Evolutionary conservation across 2,797 vertebrate genomes (phyloP), one percentile per base, ranked within the genome.

Genomic region (Agapornis canus): DNA sequence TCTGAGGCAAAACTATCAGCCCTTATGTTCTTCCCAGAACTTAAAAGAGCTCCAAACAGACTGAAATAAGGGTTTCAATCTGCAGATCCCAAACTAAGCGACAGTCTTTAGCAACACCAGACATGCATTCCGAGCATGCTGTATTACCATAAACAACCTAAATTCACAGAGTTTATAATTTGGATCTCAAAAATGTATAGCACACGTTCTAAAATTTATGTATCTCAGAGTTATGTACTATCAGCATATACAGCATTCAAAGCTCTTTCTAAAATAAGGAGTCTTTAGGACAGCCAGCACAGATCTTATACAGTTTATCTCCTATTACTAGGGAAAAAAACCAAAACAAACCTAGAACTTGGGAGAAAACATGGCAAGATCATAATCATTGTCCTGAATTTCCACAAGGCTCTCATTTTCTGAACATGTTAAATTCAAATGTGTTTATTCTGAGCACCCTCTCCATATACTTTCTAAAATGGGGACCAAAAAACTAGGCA

Each of bases 141-240:
- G 32, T 47, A 47, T 37, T 23, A 65, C 7, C 42, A 65, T 5
- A 40, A 78, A 48, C 27, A 72, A 40, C 10, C 8, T 18, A 29
- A 63, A 54, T 5, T 68, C 18, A 39, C 31, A 37, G 10, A 59
- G 15, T 59, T 77, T 31, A 10, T 19, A 80, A 39, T 16, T 12
- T 32, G 10, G 3, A 66, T 42, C 13, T 66, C 26, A 68, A 78
- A 54, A 68, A 21, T 1, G 1, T 22, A 23, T 2, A 63, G 32
- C 6, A 40, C 13, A 29, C 23, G 42, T 12, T n/a, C 6, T 13
- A 43, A 49, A 43, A 45, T 43, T 2, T 13, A n/a, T 2, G 0
- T 23, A 51, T 35, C 45, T 63, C 63, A n/a, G 11, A 59, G 45
- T 35, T 56, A 69, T 0, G 6, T 51, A 39, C 9, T 40, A 40